Percentiles rank a stretch among this genome's conserved stretches.
phyloP scores from a whole-genome alignment of 2,797 vertebrate genomes.

The Pangasius sanitwongsei region DNA sequence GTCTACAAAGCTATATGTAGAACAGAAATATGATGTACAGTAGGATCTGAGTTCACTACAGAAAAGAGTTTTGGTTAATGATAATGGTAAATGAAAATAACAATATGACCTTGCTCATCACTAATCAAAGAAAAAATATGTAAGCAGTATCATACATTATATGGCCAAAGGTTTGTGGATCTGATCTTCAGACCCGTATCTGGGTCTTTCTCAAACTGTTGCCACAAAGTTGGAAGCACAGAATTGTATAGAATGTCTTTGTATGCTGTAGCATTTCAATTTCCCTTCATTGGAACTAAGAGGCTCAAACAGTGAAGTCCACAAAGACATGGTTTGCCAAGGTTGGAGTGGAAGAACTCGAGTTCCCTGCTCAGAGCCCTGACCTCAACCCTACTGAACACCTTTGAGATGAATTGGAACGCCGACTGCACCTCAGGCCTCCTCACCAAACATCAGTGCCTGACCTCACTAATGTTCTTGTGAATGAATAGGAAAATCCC shows the following conservation, averaged over 20 bases:
- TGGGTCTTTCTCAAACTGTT: background rate
- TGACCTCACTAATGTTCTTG: background rate
- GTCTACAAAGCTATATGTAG: background rate
- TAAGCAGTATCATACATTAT: background rate
- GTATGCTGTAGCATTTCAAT: background rate
- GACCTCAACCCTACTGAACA: background rate
- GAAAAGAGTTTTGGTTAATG: background rate
- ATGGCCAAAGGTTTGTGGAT: background rate
- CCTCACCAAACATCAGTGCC: background rate
- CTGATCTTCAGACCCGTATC: background rate
- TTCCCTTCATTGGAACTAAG: background rate
- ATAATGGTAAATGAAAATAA: background rate
- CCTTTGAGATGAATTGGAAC: background rate
- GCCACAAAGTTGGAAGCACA: background rate
- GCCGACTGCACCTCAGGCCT: background rate
- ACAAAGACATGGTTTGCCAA: background rate
- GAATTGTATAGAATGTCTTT: background rate
- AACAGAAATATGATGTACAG: conserved; percentile 13
- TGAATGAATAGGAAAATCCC: background rate
- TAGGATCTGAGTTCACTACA: background rate
- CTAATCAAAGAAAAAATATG: background rate
- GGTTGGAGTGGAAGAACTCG: background rate
- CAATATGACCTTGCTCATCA: background rate
- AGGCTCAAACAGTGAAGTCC: background rate
- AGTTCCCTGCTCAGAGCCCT: background rate